phyloP scores from a whole-genome alignment of 2,797 vertebrate genomes.

The Bovichtus diacanthus region DNA sequence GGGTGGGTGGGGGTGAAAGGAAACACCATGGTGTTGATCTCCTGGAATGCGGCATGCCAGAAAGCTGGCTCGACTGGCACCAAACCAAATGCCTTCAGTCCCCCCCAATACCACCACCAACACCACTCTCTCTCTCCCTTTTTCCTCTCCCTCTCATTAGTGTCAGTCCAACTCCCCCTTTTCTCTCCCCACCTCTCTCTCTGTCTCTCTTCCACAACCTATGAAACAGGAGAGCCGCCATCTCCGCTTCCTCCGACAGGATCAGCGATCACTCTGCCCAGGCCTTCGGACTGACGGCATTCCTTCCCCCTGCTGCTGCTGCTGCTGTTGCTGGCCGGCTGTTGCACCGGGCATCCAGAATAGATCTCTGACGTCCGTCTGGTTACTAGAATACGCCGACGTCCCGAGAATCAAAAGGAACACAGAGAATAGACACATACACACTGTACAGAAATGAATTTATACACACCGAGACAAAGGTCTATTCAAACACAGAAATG shows the following conservation, averaged over 20 bases:
- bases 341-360: constrained; percentile 83
- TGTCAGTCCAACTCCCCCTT: constrained; percentile 51
- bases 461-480: background rate
- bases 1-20: constrained; percentile 81
- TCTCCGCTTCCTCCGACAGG: constrained; percentile 83
- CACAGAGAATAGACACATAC: constrained; percentile 57
- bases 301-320: constrained; percentile 80
- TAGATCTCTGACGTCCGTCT: constrained; percentile 83
- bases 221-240: constrained; percentile 84
- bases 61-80: constrained; percentile 86
- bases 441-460: background rate
- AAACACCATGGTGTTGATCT: constrained; percentile 87
- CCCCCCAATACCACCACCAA: constrained; percentile 52
- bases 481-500: background rate
- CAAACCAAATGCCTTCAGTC: constrained; percentile 84
- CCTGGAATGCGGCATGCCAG: constrained; percentile 85
- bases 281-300: constrained; percentile 78
- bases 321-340: constrained; percentile 86
- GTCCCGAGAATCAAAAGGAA: constrained; percentile 77
- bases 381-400: constrained; percentile 83
- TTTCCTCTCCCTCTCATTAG: constrained; percentile 36
- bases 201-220: constrained; percentile 58
- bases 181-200: constrained; percentile 54
- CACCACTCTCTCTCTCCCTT: constrained; percentile 60
- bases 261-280: constrained; percentile 72